phyloP scores from a whole-genome alignment of 2,888 invertebrate species.

The Yponomeuta cagnagella region DNA sequence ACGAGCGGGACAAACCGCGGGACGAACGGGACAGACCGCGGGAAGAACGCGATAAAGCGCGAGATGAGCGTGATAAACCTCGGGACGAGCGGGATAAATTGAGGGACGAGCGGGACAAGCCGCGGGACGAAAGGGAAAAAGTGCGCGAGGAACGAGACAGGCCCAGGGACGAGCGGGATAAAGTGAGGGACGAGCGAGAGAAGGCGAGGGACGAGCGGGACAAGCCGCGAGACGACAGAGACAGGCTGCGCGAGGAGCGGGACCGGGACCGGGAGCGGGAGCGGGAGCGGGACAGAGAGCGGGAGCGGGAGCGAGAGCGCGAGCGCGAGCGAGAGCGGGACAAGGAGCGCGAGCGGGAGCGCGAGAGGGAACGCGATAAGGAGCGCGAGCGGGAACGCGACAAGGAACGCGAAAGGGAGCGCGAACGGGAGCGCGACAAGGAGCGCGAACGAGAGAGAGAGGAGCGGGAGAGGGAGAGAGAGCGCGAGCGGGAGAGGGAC shows the following conservation, averaged over 20 bases:
- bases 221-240: constrained; percentile 68
- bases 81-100: constrained; percentile 33
- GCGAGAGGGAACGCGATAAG: constrained; percentile 43
- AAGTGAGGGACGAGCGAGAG: constrained; percentile 75
- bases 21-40: constrained; percentile 42
- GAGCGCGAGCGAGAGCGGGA: constrained; percentile 37
- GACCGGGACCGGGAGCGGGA: constrained; percentile 80
- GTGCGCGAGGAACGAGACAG: constrained; percentile 26
- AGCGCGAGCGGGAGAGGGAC: constrained; percentile 50
- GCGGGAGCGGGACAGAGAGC: constrained; percentile 35
- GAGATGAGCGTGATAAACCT: constrained; percentile 38
- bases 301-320: constrained; percentile 40
- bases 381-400: constrained; percentile 53
- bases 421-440: constrained; percentile 35
- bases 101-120: constrained; percentile 24
- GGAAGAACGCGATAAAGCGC: constrained; percentile 57
- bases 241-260: constrained; percentile 55
- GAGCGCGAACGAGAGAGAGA: constrained; percentile 48
- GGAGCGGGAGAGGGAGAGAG: constrained; percentile 32
- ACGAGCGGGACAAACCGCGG: constrained; percentile 75
- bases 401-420: constrained; percentile 31
- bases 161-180: constrained; percentile 80
- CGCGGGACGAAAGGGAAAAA: constrained; percentile 47
- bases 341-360: constrained; percentile 33
- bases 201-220: constrained; percentile 59